Conservation (phyloP, 2,888 invertebrate genomes). For the Sylvicola cinctus region DNA sequence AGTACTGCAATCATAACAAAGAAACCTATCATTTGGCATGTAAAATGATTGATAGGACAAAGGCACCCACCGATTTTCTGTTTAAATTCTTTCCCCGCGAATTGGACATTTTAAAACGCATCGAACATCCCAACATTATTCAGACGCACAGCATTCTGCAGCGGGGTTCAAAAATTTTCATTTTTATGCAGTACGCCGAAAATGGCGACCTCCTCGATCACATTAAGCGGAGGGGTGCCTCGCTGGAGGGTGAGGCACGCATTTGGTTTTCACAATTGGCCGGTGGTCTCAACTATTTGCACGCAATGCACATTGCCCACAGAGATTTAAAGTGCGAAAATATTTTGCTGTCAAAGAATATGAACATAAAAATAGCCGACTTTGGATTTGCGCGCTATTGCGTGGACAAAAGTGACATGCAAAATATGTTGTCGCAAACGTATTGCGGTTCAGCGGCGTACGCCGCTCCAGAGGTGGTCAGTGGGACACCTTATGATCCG, state of each 20-base stretch:
- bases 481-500: slow-evolving; percentile 73
- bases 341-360: slow-evolving; percentile 58
- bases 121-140: slow-evolving; percentile 79
- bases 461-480: slow-evolving; percentile 87
- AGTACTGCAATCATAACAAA: slow-evolving; percentile 51
- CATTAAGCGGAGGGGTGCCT: slow-evolving; percentile 53
- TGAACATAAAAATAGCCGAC: slow-evolving; percentile 81
- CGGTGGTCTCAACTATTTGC: slow-evolving; percentile 63
- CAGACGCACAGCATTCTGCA: slow-evolving; percentile 75
- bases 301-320: slow-evolving; percentile 68
- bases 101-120: slow-evolving; percentile 68
- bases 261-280: slow-evolving; percentile 76
- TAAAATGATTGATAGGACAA: slow-evolving; percentile 79
- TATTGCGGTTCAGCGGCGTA: slow-evolving; percentile 96
- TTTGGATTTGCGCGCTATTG: slow-evolving; percentile 84
- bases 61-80: slow-evolving; percentile 74
- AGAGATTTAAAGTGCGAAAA: slow-evolving; percentile 91
- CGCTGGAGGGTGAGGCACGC: slow-evolving; percentile 58
- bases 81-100: slow-evolving; percentile 87
- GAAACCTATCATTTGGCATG: slow-evolving; percentile 50
- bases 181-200: slow-evolving; percentile 81
- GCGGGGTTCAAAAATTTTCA: slow-evolving; percentile 63
- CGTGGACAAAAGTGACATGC: slow-evolving; percentile 45
- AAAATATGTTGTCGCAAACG: slow-evolving; percentile 64
- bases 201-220: slow-evolving; percentile 78